Base-by-base conservation (phyloP, 2,797 vertebrate genomes). In the Sebastes diploproa region DNA sequence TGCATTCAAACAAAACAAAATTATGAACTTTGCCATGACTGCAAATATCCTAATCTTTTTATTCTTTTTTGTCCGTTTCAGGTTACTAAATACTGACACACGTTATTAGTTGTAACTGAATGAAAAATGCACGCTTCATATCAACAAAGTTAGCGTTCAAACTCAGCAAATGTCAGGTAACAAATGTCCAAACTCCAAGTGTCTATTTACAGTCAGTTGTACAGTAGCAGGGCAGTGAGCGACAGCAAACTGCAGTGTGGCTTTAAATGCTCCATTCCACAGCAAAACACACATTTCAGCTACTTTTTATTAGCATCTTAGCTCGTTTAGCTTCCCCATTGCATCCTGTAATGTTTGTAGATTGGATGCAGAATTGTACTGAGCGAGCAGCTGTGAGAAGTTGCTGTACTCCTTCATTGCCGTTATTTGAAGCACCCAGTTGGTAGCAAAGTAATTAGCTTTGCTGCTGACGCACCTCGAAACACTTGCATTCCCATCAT, bases 311-410 rank as follows among this genome's bases (percentile, higher is more conserved):
- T 34, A 42, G 38, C 46, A 34, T 42, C 34, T 46, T 12, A 38
- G 30, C 54, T 46, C 25, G 3, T 64, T 69, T n/a, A 58, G 36
- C 76, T 20, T 72, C 54, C 8, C 5, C 30, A 8, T 54, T 42
- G 54, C 50, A 20, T 75, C 27, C 29, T n/a, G 16, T 63, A 38
- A 52, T 70, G 64, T 70, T 75, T 76, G 36, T 32, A 18, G 27
- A 56, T 34, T 77, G 65, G 58, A 42, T 79, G 60, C 55, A 70
- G 6, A 63, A 50, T 16, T 75, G 46, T 23, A 27, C 56, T 9
- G 12, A 63, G 62, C 50, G 59, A 32, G 70, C 60, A 80, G 79
- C 55, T 81, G 22, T 63, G 23, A 80, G 30, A 60, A 38, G 23
- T 38, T 52, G 22, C 63, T 74, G 18, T 38, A 11, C 59, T 75